Percentiles rank a stretch among this genome's conserved stretches.
Evolutionary conservation across 2,113 vertebrate species (phyloP).

Genomic region (Malurus cyaneus): DNA sequence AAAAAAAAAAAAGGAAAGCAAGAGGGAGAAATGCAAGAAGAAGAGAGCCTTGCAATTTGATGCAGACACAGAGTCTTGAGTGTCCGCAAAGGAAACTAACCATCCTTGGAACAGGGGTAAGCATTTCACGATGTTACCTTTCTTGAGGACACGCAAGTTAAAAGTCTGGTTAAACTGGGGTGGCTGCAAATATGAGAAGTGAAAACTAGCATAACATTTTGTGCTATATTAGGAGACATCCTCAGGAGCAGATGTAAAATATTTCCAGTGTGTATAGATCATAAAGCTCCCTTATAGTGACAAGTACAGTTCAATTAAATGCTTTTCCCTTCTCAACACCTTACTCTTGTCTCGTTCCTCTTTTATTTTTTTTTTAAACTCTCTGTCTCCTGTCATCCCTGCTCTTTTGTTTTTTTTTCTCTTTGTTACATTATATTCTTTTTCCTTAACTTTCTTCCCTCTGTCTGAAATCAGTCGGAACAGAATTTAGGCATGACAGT

Average conservation of each 20-base stretch:
- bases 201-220: background rate
- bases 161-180: background rate
- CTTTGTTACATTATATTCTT: background rate
- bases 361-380: background rate
- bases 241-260: background rate
- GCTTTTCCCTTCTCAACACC: background rate
- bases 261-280: background rate
- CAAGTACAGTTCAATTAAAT: background rate
- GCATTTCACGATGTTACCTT: background rate
- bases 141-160: background rate
- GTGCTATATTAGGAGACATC: background rate
- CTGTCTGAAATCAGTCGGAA: background rate
- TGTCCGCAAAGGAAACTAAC: background rate
- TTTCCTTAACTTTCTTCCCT: background rate
- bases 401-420: accelerated
- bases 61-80: background rate
- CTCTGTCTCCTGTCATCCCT: accelerated
- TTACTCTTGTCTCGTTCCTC: accelerated
- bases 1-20: background rate
- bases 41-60: background rate
- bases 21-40: background rate
- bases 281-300: background rate
- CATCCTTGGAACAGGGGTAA: background rate
- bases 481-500: background rate
- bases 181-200: background rate